Percentiles rank a stretch among this genome's conserved stretches.
Evolutionary conservation across 2,888 invertebrate genomes (phyloP).

Genomic region (Drosophila demipolita): DNA sequence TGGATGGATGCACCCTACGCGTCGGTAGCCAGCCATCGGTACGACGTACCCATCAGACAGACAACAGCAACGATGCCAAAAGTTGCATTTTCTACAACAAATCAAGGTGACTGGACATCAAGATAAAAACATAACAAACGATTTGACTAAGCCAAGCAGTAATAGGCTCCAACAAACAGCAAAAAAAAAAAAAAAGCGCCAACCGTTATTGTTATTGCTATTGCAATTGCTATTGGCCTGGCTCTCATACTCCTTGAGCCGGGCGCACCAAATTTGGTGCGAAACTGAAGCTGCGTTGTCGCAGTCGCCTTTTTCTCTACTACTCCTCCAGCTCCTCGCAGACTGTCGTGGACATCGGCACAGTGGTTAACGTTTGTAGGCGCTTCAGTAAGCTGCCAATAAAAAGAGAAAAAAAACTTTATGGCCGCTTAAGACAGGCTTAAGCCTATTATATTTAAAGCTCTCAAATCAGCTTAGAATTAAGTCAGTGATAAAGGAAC

Average conservation of each 20-base stretch:
- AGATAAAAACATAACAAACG: slow-evolving; percentile 84
- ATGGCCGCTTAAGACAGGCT: not conserved
- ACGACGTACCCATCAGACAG: slow-evolving; percentile 33
- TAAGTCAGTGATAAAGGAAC: not conserved
- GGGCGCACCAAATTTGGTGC: slow-evolving; percentile 77
- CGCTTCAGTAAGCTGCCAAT: slow-evolving; percentile 1
- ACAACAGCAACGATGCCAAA: slow-evolving; percentile 76
- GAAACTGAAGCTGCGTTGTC: slow-evolving; percentile 76
- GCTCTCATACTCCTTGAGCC: slow-evolving; percentile 51
- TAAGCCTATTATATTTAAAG: slow-evolving; percentile 12
- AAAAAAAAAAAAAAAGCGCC: slow-evolving; percentile 34
- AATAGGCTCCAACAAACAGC: slow-evolving; percentile 65
- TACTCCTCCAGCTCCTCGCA: slow-evolving; percentile 27
- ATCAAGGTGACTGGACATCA: slow-evolving; percentile 84
- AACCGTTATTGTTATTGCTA: slow-evolving; percentile 77
- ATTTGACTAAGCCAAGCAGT: slow-evolving; percentile 81
- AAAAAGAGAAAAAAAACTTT: slow-evolving; percentile 1
- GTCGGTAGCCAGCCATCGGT: slow-evolving; percentile 39
- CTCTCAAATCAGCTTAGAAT: slow-evolving; percentile 5
- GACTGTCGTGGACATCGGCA: slow-evolving; percentile 56
- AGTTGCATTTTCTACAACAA: slow-evolving; percentile 83
- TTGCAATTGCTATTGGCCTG: slow-evolving; percentile 66
- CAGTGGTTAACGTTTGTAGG: slow-evolving; percentile 41
- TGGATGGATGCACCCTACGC: slow-evolving; percentile 69
- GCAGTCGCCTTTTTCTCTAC: slow-evolving; percentile 44